Evolutionary conservation across 1,140 invertebrate species (phyloP).

Genomic region (Rhopalosiphum padi): DNA sequence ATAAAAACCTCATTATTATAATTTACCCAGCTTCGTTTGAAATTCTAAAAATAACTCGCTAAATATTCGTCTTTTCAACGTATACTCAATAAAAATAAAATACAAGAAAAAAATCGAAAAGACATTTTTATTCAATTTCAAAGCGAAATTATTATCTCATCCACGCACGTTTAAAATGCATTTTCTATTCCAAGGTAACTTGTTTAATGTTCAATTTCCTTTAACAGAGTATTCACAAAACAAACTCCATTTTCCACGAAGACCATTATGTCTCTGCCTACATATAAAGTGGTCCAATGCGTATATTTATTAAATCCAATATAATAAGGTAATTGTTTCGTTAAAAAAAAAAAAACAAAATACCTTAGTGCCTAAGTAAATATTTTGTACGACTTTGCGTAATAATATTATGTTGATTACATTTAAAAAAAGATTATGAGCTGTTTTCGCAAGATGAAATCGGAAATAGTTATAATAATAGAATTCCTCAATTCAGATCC

Average conservation of each 20-base stretch:
- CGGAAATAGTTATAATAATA: background rate
- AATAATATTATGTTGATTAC: background rate
- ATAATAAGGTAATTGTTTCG: background rate
- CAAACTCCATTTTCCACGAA: background rate
- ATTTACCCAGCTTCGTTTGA: background rate
- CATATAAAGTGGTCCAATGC: background rate
- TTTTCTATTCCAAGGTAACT: background rate
- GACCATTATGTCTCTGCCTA: background rate
- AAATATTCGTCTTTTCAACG: background rate
- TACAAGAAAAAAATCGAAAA: slow-evolving; percentile 1
- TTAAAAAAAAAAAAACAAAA: background rate
- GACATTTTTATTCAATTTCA: slow-evolving; percentile 29
- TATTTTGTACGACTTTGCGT: background rate
- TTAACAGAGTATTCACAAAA: slow-evolving; percentile 13
- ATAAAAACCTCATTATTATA: background rate
- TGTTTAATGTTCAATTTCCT: slow-evolving; percentile 35
- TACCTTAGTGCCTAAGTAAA: background rate
- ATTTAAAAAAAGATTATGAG: background rate
- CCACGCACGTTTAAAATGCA: slow-evolving; percentile 18
- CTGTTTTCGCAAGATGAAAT: background rate
- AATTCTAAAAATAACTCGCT: background rate
- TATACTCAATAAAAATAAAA: background rate
- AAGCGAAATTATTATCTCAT: slow-evolving; percentile 25
- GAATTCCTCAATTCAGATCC: background rate
- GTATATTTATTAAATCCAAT: background rate